Evolutionary conservation across 2,888 invertebrate genomes (phyloP).

Genomic region (Vandiemenella viatica): DNA sequence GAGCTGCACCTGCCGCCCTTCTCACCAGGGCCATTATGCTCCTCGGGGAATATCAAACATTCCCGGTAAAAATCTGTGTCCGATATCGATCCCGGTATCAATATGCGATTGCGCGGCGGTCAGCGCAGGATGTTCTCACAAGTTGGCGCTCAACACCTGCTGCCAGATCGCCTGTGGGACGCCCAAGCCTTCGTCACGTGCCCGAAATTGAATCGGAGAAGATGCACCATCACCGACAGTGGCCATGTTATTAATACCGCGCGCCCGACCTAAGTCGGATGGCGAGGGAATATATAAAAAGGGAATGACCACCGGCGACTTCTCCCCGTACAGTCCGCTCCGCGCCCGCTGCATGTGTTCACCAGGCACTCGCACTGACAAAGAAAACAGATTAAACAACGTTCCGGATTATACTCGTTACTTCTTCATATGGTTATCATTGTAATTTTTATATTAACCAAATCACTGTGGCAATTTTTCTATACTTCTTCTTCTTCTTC

Average conservation of each 20-base stretch:
- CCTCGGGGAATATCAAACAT: conserved; percentile 8
- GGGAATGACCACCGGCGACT: conserved; percentile 5
- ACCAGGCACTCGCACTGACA: too few relatives aligned
- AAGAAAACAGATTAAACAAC: too few relatives aligned
- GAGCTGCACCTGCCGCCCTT: too few relatives aligned
- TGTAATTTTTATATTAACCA: too few relatives aligned
- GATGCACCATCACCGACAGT: conserved; percentile 9
- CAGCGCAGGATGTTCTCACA: conserved; percentile 1
- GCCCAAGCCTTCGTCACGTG: conserved; percentile 8
- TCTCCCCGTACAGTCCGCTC: neutral
- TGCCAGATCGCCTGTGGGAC: conserved; percentile 12
- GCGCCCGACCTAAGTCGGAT: neutral
- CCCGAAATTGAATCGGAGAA: conserved; percentile 14
- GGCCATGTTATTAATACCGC: conserved; percentile 15
- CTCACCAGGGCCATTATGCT: conserved; percentile 8
- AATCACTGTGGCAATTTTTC: too few relatives aligned
- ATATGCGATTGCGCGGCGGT: conserved; percentile 7
- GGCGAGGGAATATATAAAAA: conserved; percentile 9
- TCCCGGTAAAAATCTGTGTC: neutral
- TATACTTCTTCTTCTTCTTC: too few relatives aligned
- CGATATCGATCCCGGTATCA: conserved; percentile 4
- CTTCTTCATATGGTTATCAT: too few relatives aligned
- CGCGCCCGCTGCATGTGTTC: too few relatives aligned
- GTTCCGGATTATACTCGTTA: too few relatives aligned
- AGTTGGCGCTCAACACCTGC: conserved; percentile 9